These are phyloP conservation scores for Scaptomyza polygonia DNA, from an alignment of 2,888 invertebrate genomes.

Conservation along the genomic window DNA sequence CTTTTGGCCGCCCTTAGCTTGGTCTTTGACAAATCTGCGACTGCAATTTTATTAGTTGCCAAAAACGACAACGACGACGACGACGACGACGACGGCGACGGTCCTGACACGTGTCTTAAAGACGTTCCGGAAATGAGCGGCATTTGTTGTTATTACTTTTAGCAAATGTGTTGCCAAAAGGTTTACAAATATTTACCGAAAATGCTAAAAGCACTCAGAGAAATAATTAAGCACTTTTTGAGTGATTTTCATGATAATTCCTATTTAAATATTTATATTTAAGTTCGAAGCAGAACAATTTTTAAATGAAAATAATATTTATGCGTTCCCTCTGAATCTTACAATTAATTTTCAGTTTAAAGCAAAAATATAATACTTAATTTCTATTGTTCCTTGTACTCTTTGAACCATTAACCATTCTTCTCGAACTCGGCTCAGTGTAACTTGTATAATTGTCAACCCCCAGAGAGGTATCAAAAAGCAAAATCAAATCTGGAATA, in stretches of 20 bases:
- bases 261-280: too few relatives aligned
- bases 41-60: conserved; percentile 75
- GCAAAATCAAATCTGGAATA: conserved; percentile 51
- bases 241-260: too few relatives aligned
- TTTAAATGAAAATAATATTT: too few relatives aligned
- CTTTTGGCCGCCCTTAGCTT: conserved; percentile 12
- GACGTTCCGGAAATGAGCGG: conserved; percentile 68
- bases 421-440: conserved; percentile 42
- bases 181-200: conserved; percentile 55
- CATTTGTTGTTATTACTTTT: conserved; percentile 51
- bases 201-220: conserved; percentile 37
- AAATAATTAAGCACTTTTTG: conserved; percentile 25
- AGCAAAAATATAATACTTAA: too few relatives aligned
- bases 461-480: conserved; percentile 41
- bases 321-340: too few relatives aligned
- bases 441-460: conserved; percentile 30
- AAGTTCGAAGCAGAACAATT: too few relatives aligned
- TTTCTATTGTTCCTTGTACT: background rate
- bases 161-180: conserved; percentile 39
- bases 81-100: conserved; percentile 7
- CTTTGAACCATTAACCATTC: background rate
- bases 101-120: conserved; percentile 66
- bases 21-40: conserved; percentile 70
- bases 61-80: background rate
- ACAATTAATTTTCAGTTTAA: too few relatives aligned